phyloP scores from a whole-genome alignment of 1,140 invertebrate species.

The Bombus superbus region DNA sequence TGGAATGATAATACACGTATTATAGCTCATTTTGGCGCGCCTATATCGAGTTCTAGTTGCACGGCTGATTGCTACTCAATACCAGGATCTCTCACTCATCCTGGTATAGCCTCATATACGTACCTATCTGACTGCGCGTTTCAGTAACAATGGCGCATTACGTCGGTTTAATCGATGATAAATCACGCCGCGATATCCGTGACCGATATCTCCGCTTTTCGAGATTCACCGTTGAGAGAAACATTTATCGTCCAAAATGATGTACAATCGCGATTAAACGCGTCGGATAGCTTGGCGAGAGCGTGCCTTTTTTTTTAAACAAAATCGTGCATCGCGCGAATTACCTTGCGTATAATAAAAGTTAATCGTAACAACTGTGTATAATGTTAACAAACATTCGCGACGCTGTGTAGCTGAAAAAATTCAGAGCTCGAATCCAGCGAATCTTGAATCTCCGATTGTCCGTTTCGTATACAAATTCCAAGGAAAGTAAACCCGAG shows the following conservation, averaged over 20 bases:
- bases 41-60: constrained; percentile 50
- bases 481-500: background rate
- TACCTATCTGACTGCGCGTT: constrained; percentile 69
- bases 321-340: background rate
- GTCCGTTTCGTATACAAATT: background rate
- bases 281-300: no score
- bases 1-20: constrained; percentile 59
- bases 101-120: constrained; percentile 72
- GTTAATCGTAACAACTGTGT: no score
- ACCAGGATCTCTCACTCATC: constrained; percentile 65
- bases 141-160: constrained; percentile 74
- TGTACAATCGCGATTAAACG: constrained; percentile 11
- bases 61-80: constrained; percentile 76
- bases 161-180: constrained; percentile 78
- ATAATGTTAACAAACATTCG: background rate
- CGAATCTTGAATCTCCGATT: background rate
- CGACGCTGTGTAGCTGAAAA: background rate
- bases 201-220: constrained; percentile 57
- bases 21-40: constrained; percentile 53
- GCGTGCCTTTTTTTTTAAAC: background rate
- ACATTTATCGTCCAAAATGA: constrained; percentile 60
- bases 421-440: background rate
- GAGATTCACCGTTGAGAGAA: constrained; percentile 46
- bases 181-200: constrained; percentile 67
- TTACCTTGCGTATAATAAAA: background rate